phyloP scores from a whole-genome alignment of 2,888 invertebrate species.

The Athetis lepigone region DNA sequence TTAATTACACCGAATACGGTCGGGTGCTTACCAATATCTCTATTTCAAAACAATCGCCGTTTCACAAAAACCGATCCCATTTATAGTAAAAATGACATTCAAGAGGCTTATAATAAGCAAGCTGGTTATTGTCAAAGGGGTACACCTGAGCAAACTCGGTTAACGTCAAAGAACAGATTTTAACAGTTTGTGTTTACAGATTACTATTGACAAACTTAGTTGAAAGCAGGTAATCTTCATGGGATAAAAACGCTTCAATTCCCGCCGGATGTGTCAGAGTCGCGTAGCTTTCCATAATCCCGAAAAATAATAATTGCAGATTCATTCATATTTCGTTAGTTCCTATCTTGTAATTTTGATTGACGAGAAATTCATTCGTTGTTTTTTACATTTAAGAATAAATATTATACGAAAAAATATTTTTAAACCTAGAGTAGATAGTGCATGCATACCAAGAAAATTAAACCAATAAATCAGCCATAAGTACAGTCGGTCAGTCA shows the following conservation, averaged over 20 bases:
- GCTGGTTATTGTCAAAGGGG: conserved; percentile 74
- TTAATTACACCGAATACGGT: conserved; percentile 30
- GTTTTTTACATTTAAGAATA: too few species aligned
- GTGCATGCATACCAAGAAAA: too few species aligned
- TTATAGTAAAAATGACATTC: conserved; percentile 69
- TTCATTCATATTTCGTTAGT: background rate
- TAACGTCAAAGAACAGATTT: conserved; percentile 86
- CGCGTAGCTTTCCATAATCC: conserved; percentile 60
- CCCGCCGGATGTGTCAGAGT: conserved; percentile 72
- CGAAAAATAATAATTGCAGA: conserved; percentile 15
- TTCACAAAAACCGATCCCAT: conserved; percentile 56
- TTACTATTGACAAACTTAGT: conserved; percentile 86
- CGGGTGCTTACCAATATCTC: conserved; percentile 37
- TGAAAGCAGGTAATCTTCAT: conserved; percentile 85
- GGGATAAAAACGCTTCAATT: conserved; percentile 74
- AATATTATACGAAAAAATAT: too few species aligned
- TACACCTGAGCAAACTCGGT: conserved; percentile 87
- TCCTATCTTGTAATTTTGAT: too few species aligned
- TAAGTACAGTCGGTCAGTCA: too few species aligned
- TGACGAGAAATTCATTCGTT: too few species aligned
- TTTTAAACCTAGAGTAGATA: too few species aligned
- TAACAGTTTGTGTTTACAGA: conserved; percentile 89
- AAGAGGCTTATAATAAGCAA: conserved; percentile 76
- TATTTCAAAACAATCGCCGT: conserved; percentile 68
- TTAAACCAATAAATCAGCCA: too few species aligned